phyloP scores from a whole-genome alignment of 2,797 vertebrate species.

The Triplophysa bombifrons region DNA sequence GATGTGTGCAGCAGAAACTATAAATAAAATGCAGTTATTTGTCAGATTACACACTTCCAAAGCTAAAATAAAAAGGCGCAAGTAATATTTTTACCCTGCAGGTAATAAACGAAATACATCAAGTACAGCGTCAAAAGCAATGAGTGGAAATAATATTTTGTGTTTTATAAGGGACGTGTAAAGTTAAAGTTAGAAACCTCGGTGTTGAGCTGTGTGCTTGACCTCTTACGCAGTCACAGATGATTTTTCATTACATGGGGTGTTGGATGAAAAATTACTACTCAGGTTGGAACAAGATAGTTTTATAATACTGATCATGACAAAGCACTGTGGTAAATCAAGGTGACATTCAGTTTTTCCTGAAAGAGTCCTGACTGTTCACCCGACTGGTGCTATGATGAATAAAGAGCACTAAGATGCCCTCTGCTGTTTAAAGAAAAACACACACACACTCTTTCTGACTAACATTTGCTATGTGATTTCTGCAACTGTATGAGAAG shows the following conservation, averaged over 20 bases:
- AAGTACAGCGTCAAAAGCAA: too few species aligned
- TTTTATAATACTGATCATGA: constrained; percentile 13
- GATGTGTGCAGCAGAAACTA: background rate
- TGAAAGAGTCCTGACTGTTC: background rate
- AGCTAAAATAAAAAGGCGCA: too few species aligned
- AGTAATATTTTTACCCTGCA: too few species aligned
- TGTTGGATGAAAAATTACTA: constrained; percentile 4
- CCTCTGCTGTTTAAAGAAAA: constrained; percentile 31
- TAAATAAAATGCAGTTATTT: background rate
- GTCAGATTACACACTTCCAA: too few species aligned
- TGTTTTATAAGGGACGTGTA: background rate
- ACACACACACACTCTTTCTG: background rate
- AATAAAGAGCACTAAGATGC: background rate
- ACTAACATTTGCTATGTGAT: too few species aligned
- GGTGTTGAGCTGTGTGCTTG: background rate
- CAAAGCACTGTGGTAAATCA: background rate
- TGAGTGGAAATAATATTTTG: background rate
- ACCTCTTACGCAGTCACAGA: background rate
- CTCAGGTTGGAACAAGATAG: constrained; percentile 19
- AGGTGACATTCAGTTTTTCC: background rate
- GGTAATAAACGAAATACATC: too few species aligned
- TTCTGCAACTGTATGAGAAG: background rate
- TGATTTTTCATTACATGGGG: constrained; percentile 26
- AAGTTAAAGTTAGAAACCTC: background rate
- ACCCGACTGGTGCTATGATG: background rate